Conservation (phyloP, 2,888 invertebrate species). For the Aleiodes alternator region DNA sequence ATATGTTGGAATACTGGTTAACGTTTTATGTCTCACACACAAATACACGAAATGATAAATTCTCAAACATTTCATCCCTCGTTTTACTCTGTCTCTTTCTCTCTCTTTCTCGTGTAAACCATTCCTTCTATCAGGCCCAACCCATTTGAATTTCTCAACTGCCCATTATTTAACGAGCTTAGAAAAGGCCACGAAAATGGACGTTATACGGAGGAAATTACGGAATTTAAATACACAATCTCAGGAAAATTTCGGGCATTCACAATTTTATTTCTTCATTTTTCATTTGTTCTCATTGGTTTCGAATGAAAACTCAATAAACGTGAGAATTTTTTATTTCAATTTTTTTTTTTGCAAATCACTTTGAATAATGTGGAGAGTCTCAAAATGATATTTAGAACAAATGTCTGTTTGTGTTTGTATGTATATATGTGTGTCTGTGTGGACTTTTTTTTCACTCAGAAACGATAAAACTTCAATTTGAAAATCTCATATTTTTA, state of each 20-base stretch:
- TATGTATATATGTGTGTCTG: too few relatives aligned
- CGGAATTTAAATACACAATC: slow-evolving; percentile 56
- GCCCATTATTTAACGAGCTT: slow-evolving; percentile 74
- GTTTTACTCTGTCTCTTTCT: slow-evolving; percentile 26
- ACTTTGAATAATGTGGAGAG: too few relatives aligned
- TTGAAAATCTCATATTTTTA: too few relatives aligned
- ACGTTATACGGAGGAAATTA: slow-evolving; percentile 55
- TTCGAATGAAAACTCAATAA: too few relatives aligned
- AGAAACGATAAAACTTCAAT: too few relatives aligned
- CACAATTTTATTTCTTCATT: too few relatives aligned
- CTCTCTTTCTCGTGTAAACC: slow-evolving; percentile 33
- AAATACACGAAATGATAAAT: slow-evolving; percentile 32
- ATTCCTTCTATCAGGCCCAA: slow-evolving; percentile 46
- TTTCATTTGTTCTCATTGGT: too few relatives aligned
- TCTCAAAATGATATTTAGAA: too few relatives aligned
- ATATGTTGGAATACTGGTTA: slow-evolving; percentile 37
- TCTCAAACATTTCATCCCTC: slow-evolving; percentile 45
- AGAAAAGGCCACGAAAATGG: slow-evolving; percentile 70
- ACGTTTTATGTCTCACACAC: slow-evolving; percentile 49
- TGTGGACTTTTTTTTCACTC: too few relatives aligned
- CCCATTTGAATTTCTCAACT: slow-evolving; percentile 70
- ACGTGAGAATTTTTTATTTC: too few relatives aligned
- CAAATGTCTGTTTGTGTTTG: too few relatives aligned
- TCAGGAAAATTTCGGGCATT: not conserved
- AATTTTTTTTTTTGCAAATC: too few relatives aligned